Base-by-base conservation (phyloP, 2,797 vertebrate species). In the Odontamblyopus rebecca region DNA sequence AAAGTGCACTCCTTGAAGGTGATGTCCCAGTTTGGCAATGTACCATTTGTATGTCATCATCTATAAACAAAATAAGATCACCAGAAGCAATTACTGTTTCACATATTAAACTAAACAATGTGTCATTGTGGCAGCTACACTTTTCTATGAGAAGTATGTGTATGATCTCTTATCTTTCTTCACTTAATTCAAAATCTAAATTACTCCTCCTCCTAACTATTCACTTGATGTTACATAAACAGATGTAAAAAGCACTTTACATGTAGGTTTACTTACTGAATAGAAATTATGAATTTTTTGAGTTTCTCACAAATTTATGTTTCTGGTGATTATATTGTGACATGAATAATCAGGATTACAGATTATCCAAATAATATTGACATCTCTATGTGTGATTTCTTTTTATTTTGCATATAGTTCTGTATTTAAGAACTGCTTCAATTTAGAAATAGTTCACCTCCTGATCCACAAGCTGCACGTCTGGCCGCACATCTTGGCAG, bases 31-130 rank as follows among this genome's bases (percentile, higher is more conserved):
- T 88, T 96, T 98, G 76, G 93, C 93, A 86, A 99, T 93, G 82
- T 99, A 99, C 98, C 98, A 99, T 9, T 88, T 71, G 0, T 99
- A 98, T 59, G 98, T 99, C 98, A 99, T 97, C 97, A 99, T 97
- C 98, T 99, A 79, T 23, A 67, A 18, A 69, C 44, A 75, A 80
- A 68, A 74, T 69, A 48, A 51, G 30, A 32, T 29, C 29, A 61
- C 13, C 54, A 60, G 29, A 13, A 60, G 1, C 11, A 59, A 29
- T 15, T 27, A 29, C 56, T 29, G 57, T 60, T 29, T 30, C 13
- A 29, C 27, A 16, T 11, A 60, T 60, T 13, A 30, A 29, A 59
- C 4, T 29, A 59, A 27, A 59, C 23, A 27, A 27, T 12, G 56
- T 60, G n/a, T 57, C 11, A 6, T 6, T 19, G 54, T 57, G 54